Base-by-base conservation (phyloP, 2,113 vertebrate genomes). In the Chinchilla lanigera region DNA sequence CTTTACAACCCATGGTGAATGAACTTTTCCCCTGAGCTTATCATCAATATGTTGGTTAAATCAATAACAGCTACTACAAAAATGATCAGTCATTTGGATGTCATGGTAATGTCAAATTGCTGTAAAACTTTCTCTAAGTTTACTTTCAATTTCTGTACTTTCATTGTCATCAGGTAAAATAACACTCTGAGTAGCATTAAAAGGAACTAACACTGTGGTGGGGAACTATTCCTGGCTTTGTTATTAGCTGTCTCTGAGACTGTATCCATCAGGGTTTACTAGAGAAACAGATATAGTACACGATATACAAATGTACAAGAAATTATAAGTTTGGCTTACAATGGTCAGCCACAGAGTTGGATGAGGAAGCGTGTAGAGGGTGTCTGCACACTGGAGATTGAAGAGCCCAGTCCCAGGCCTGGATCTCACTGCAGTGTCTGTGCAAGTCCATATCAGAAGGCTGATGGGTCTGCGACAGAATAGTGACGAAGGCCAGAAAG, bases 61-160 rank as follows among this genome's bases (percentile, higher is more conserved):
- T 58, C 38, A 60, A 19, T 71, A 78, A 35, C 61, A 14, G 22
- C 77, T 63, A 75, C 17, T 10, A 86, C n/a, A 65, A 65, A 75
- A 69, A 73, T 3, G 47, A 90, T 61, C 38, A 65, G 92, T 28
- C 13, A 11, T 73, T 93, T 77, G 9, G 54, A 58, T 73, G 28
- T 47, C 73, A n/a, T 20, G 6, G 4, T 7, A 78, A 71, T 58
- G 60, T 50, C 56, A 83, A 67, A 67, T 16, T 75, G n/a, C 67
- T 56, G 14, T 83, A 69, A 93, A 89, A 30, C 26, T 93, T 94
- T 82, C 83, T 52, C 13, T 11, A 90, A 88, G 38, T 28, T 89
- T 73, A 75, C 61, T 91, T 86, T 77, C 30, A 41, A 63, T 89
- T 95, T 84, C 56, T 82, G 54, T 85, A 20, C 35, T 81, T 67